Base-by-base conservation (phyloP, 2,113 vertebrate species). In the Stegostoma tigrinum region DNA sequence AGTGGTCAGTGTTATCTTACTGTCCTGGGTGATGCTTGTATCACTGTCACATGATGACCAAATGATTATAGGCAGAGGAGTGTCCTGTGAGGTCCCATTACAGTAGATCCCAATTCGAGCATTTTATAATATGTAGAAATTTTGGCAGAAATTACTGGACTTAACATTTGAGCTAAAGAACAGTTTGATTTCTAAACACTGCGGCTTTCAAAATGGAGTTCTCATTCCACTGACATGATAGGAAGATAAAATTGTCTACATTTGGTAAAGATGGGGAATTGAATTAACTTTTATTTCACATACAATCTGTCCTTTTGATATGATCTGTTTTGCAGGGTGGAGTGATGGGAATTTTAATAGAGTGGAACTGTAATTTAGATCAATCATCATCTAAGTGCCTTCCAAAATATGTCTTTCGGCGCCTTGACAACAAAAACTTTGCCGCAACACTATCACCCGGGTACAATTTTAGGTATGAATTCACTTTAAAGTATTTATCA, bases 381-480 rank as follows among this genome's bases (percentile, higher is more conserved):
- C 97, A 96, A 95, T 96, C 97, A 0, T 97, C 97, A 38, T 96
- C 97, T 93, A 96, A 96, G 75, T 99, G 98, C 94, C 93, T 97
- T 96, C 98, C 98, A 4, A 97, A 96, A 52, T 99, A 99, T 89
- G 98, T 97, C 96, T 99, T 99, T 97, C 97, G 97, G 0, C 98
- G 98, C 95, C 97, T 99, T 0, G 98, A 99, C 97, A 98, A 96
- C 96, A 98, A 97, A 96, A 96, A 98, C 85, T 10, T 96, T 0
- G 96, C 96, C 61, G 98, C 98, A 96, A 98, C 97, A 0, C 97
- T 98, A 72, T 98, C 98, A 0, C 98, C 98, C 0, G 98, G 98
- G 96, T 98, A 98, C 97, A 99, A 99, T 96, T 99, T 99, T 97
- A 98, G 98, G 98, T 98, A 96, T 93, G 6, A 17, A 48, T 72